Base-by-base conservation (phyloP, 2,888 invertebrate genomes). In the Diadegma fenestrale region DNA sequence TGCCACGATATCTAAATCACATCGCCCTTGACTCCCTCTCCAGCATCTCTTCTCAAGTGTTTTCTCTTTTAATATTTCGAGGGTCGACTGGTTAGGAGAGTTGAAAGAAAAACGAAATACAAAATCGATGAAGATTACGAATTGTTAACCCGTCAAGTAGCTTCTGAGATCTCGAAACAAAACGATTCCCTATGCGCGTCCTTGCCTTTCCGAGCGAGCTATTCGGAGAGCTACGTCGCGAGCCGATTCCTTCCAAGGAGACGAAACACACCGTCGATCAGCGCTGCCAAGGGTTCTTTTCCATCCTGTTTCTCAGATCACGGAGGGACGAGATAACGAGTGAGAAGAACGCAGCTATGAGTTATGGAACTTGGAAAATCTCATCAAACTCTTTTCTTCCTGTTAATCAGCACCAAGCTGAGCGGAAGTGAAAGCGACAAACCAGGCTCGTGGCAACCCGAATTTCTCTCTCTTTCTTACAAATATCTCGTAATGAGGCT, bases 1-100 rank as follows among this genome's bases (percentile, higher is more conserved):
- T 81, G 84, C 73, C 69, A 64, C 73, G 81, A 81, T 81, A 85
- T 85, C 85, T 85, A 85, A 85, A 84, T 87, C 87, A 85, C 87
- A 80, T 85, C 83, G 83, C 86, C 87, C 88, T 82, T 81, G 84
- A 78, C 77, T 78, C 85, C 71, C 43, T 73, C 77, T 78, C 54
- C 19, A n/a, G n/a, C n/a, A 43, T 45, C 69, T 75, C 63, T 64
- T n/a, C 69, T 73, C 63, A 63, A 22, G 54, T 69, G 71, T 82
- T 72, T 73, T 80, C 64, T 30, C 86, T 77, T 80, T 63, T 80
- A 82, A 84, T 82, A 85, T 82, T 87, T 81, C 84, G 86, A 86
- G 84, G 87, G 82, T 75, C 63, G 54, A 45, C 75, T 68, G 48
- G 63, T 58, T 78, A 78, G 45, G 17, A 68, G 43, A 58, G 19